Conservation (phyloP, 2,888 invertebrate species). For the Boloria euphrosyne region DNA sequence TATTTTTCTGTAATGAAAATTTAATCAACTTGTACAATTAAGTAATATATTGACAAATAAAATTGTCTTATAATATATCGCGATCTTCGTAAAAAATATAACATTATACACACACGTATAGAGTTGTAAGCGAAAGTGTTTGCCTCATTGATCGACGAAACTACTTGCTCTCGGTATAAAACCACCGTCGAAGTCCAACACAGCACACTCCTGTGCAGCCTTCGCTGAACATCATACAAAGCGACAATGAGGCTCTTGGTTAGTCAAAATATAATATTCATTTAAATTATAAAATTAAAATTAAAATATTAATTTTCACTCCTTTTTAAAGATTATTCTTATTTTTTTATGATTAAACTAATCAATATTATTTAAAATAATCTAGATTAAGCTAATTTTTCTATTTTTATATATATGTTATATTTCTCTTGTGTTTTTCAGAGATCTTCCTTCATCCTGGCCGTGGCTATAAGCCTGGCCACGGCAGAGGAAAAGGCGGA, state of each 20-base stretch:
- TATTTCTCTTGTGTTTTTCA: constrained; percentile 52
- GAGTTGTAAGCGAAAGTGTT: constrained; percentile 70
- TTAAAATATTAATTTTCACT: neutral
- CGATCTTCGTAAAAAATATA: constrained; percentile 38
- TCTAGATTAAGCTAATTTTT: neutral
- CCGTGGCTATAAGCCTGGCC: constrained; percentile 80
- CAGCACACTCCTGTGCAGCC: constrained; percentile 72
- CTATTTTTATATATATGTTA: constrained; percentile 15
- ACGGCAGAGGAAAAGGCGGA: constrained; percentile 81
- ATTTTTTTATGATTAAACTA: too few species aligned
- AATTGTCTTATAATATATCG: constrained; percentile 25
- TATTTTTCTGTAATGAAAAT: constrained; percentile 4
- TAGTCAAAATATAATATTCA: constrained; percentile 50
- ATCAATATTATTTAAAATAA: neutral
- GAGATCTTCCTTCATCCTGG: constrained; percentile 77
- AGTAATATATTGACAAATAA: constrained; percentile 14
- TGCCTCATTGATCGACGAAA: constrained; percentile 68
- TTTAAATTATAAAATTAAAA: neutral
- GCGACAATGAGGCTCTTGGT: constrained; percentile 80
- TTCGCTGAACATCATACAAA: constrained; percentile 75
- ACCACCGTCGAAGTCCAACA: constrained; percentile 50
- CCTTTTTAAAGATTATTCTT: too few species aligned
- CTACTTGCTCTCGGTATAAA: constrained; percentile 69
- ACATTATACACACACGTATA: constrained; percentile 53
- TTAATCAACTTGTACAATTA: constrained; percentile 6